These are phyloP conservation scores for Drosophila ercepeae DNA, from an alignment of 1,140 invertebrate genomes.

Conservation along the genomic window DNA sequence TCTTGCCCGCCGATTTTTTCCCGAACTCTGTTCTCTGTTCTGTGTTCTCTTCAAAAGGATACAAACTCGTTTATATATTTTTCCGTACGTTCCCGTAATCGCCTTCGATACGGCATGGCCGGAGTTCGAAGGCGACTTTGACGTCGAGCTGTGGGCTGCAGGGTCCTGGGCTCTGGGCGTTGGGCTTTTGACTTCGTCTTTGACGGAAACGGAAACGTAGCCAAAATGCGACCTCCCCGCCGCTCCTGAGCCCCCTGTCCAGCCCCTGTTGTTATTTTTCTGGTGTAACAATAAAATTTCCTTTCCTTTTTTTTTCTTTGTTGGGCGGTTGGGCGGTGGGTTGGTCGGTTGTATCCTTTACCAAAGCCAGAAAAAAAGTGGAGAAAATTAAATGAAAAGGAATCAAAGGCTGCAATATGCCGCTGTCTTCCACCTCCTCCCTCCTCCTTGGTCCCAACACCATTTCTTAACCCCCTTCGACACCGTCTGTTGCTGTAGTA, in stretches of 20 bases:
- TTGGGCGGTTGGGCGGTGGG: too few relatives aligned
- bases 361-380: slow-evolving; percentile 17
- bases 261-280: slow-evolving; percentile 71
- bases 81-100: slow-evolving; percentile 45
- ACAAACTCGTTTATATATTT: slow-evolving; percentile 1
- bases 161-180: too few relatives aligned
- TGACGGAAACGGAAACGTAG: slow-evolving; percentile 79
- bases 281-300: slow-evolving; percentile 78
- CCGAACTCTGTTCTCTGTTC: too few relatives aligned
- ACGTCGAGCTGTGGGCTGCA: too few relatives aligned
- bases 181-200: slow-evolving; percentile 40
- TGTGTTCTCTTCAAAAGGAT: slow-evolving; percentile 11
- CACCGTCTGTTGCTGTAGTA: slow-evolving; percentile 57
- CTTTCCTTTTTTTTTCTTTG: slow-evolving; percentile 34
- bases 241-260: background rate
- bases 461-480: background rate
- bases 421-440: slow-evolving; percentile 22
- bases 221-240: slow-evolving; percentile 71
- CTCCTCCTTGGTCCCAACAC: background rate
- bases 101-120: slow-evolving; percentile 66
- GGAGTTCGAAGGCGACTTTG: slow-evolving; percentile 33
- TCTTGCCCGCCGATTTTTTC: slow-evolving; percentile 46
- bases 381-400: slow-evolving; percentile 51
- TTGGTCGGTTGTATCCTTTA: slow-evolving; percentile 23
- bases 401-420: slow-evolving; percentile 78